Percentiles rank a stretch among this genome's conserved stretches.
These are phyloP conservation scores for Aphis craccivora DNA, from an alignment of 1,140 invertebrate species.

Conservation along the genomic window DNA sequence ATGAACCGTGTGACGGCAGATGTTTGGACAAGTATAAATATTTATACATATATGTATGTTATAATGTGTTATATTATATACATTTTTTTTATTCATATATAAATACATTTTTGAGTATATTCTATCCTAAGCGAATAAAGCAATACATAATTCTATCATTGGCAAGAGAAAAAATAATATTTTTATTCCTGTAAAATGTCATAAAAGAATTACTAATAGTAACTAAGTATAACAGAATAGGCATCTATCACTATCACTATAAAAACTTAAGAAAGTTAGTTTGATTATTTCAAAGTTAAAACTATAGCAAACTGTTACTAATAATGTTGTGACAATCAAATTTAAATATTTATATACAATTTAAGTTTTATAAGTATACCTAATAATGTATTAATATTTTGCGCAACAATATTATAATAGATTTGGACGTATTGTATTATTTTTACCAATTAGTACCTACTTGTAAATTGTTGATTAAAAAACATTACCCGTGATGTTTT, in stretches of 20 bases:
- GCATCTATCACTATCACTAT: too few species aligned
- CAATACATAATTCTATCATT: neutral
- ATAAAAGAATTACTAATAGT: neutral
- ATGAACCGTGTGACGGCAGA: constrained; percentile 16
- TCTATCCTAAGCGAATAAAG: neutral
- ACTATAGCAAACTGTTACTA: neutral
- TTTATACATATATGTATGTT: neutral
- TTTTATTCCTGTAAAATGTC: neutral
- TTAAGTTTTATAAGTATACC: too few species aligned
- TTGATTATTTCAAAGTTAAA: neutral
- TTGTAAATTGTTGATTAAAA: too few species aligned
- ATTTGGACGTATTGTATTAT: too few species aligned
- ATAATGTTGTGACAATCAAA: neutral
- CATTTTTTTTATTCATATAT: neutral
- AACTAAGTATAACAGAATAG: neutral
- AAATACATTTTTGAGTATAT: neutral
- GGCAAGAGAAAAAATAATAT: neutral
- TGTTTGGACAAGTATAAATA: constrained; percentile 11
- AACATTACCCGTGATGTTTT: neutral
- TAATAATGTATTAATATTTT: neutral
- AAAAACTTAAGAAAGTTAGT: too few species aligned
- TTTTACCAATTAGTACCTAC: neutral
- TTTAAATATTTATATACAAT: neutral
- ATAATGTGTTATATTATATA: neutral
- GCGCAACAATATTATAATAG: too few species aligned